Percentiles rank a stretch among this genome's conserved stretches.
Evolutionary conservation across 2,797 vertebrate species (phyloP).

Genomic region (Sphaeramia orbicularis): DNA sequence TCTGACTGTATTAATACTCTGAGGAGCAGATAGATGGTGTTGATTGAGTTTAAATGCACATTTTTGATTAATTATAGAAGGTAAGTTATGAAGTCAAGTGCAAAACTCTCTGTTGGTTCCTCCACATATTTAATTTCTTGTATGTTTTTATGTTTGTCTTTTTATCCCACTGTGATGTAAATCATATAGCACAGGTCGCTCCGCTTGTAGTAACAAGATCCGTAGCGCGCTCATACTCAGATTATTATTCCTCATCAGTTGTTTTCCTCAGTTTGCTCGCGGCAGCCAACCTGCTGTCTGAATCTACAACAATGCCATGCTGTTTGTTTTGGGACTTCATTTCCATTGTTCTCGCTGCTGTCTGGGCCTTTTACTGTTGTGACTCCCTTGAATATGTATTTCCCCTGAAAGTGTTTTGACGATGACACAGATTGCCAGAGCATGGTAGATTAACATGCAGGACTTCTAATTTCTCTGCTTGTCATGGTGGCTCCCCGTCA

Average conservation of each 20-base stretch:
- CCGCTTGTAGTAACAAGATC: conserved; percentile 23
- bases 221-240: conserved; percentile 16
- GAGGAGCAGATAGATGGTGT: no score
- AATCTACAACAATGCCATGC: conserved; percentile 32
- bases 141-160: conserved; percentile 14
- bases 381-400: conserved; percentile 78
- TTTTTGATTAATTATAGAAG: background rate
- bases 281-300: conserved; percentile 51
- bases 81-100: background rate
- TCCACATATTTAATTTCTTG: background rate
- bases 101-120: background rate
- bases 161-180: conserved; percentile 23
- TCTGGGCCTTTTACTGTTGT: conserved; percentile 47
- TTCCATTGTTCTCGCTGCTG: conserved; percentile 61
- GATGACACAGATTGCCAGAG: conserved; percentile 82
- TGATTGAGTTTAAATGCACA: background rate
- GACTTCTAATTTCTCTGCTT: conserved; percentile 87
- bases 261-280: conserved; percentile 32
- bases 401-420: conserved; percentile 77
- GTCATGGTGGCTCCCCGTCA: conserved; percentile 87
- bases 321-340: conserved; percentile 62
- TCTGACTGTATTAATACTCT: no score
- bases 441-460: conserved; percentile 85
- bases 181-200: background rate
- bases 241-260: conserved; percentile 34